Percentiles rank a stretch among this genome's conserved stretches.
These are phyloP conservation scores for Tachina fera DNA, from an alignment of 2,888 invertebrate species.

Conservation along the genomic window DNA sequence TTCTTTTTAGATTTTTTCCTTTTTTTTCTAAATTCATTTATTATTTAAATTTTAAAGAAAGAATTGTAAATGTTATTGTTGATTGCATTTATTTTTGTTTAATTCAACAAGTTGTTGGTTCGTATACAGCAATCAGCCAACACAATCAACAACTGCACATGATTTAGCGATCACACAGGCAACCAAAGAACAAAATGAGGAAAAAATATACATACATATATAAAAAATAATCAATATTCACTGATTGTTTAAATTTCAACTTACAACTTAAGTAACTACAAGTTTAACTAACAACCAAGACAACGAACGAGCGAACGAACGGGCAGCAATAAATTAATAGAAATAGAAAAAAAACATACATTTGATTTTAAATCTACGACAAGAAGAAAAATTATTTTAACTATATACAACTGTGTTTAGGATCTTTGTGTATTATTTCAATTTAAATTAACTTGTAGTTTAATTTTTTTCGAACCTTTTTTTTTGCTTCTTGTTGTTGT, in stretches of 20 bases:
- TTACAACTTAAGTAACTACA: constrained; percentile 40
- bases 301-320: constrained; percentile 22
- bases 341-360: neutral
- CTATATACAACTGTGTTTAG: constrained; percentile 9
- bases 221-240: constrained; percentile 44
- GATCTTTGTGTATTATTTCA: constrained; percentile 25
- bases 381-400: neutral
- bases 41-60: constrained; percentile 56
- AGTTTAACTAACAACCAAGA: constrained; percentile 32
- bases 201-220: too few relatives aligned
- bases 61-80: constrained; percentile 42
- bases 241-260: constrained; percentile 51
- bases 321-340: constrained; percentile 44
- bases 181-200: neutral
- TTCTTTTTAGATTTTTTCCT: constrained; percentile 5
- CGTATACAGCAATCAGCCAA: constrained; percentile 32
- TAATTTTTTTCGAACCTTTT: neutral
- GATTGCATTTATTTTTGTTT: constrained; percentile 51
- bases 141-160: constrained; percentile 7
- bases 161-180: constrained; percentile 6
- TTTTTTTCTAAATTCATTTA: constrained; percentile 35
- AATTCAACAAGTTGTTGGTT: constrained; percentile 25
- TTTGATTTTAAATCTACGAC: neutral
- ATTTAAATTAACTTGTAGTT: constrained; percentile 65
- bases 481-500: neutral